Evolutionary conservation across 1,140 invertebrate species (phyloP).

Genomic region (Lordiphosa stackelbergi): DNA sequence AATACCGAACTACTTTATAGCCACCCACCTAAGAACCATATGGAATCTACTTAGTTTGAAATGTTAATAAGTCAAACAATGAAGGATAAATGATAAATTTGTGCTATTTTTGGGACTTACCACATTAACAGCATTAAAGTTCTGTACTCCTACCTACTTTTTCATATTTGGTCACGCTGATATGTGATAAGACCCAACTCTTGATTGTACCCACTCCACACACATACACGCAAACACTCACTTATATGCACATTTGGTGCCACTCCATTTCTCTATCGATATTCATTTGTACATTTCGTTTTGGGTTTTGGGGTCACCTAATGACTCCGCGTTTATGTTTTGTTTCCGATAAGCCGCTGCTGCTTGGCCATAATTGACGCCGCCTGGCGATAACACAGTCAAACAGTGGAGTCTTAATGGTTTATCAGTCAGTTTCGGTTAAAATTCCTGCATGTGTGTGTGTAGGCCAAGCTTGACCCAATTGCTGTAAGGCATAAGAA

Average conservation of each 20-base stretch:
- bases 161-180: background rate
- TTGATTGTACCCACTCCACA: background rate
- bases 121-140: slow-evolving; percentile 26
- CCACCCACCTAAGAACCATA: no score
- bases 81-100: no score
- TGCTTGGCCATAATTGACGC: slow-evolving; percentile 38
- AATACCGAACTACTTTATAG: no score
- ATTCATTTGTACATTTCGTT: slow-evolving; percentile 55
- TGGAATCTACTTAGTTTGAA: no score
- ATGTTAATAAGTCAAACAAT: no score
- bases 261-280: slow-evolving; percentile 19
- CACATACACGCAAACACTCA: background rate
- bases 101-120: no score
- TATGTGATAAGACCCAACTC: slow-evolving; percentile 11
- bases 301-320: slow-evolving; percentile 66
- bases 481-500: slow-evolving; percentile 40
- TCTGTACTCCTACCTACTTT: background rate
- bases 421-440: slow-evolving; percentile 35
- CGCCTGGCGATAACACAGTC: slow-evolving; percentile 34
- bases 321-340: slow-evolving; percentile 48
- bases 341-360: slow-evolving; percentile 47
- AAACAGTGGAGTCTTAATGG: slow-evolving; percentile 32
- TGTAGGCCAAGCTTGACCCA: slow-evolving; percentile 46
- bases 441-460: slow-evolving; percentile 11
- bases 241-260: background rate